Conservation (phyloP, 2,113 vertebrate genomes). For the Hydropotes inermis region DNA sequence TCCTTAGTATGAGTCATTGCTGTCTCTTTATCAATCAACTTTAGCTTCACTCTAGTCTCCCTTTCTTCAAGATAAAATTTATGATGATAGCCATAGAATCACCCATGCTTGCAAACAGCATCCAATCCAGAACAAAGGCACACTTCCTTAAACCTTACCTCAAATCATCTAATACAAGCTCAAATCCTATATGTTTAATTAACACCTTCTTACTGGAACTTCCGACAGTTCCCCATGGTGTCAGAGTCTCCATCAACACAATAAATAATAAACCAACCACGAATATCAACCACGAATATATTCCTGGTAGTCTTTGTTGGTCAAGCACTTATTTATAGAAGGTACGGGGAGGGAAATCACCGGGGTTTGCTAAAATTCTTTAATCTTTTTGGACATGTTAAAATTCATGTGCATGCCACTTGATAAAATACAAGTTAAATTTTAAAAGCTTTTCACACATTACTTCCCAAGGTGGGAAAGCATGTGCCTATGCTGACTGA, state of each 20-base stretch:
- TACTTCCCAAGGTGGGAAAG: not conserved
- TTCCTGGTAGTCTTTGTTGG: not conserved
- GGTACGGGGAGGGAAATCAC: not conserved
- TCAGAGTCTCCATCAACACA: not conserved
- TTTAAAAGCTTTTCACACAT: not conserved
- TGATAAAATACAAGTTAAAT: not conserved
- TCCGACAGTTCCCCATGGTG: fast-evolving
- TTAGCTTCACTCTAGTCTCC: not conserved
- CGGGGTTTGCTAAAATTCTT: not conserved
- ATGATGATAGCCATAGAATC: not conserved
- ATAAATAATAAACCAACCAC: not conserved
- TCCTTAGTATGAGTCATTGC: not conserved
- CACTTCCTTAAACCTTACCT: not conserved
- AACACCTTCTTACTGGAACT: not conserved
- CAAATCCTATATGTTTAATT: not conserved
- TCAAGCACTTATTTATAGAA: not conserved
- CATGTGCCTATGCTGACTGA: not conserved
- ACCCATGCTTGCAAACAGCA: not conserved
- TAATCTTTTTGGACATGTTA: not conserved
- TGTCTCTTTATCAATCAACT: not conserved
- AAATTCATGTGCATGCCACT: not conserved
- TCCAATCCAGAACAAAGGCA: not conserved
- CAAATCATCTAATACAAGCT: not conserved
- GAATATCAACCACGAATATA: not conserved
- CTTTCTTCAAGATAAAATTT: not conserved